These are phyloP conservation scores for Oreochromis spilurus DNA, from an alignment of 2,113 vertebrate species.

Conservation along the genomic window DNA sequence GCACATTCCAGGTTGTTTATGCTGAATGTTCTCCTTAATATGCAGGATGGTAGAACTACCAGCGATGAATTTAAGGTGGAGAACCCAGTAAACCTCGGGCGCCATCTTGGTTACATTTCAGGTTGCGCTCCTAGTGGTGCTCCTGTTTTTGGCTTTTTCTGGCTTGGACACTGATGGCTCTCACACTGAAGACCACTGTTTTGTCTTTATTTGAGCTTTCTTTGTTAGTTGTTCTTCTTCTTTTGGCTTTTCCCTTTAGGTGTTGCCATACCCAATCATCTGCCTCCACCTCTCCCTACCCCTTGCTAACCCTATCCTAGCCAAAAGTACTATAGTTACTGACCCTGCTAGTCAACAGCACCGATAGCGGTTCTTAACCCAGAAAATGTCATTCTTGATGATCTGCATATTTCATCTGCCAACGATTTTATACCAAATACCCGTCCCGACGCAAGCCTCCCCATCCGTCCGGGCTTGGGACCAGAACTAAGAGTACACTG, in stretches of 20 bases:
- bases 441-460: background rate
- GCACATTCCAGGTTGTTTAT: background rate
- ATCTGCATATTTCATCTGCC: background rate
- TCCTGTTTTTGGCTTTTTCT: background rate
- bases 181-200: background rate
- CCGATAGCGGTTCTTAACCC: background rate
- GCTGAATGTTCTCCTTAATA: background rate
- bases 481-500: background rate
- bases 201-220: background rate
- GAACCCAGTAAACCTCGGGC: background rate
- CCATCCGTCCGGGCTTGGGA: background rate
- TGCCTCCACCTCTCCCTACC: background rate
- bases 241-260: background rate
- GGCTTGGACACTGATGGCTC: background rate
- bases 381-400: background rate
- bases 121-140: background rate
- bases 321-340: background rate
- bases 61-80: background rate
- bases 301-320: background rate
- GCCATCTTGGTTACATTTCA: background rate
- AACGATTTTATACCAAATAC: background rate
- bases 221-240: background rate
- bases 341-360: background rate
- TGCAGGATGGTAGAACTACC: background rate
- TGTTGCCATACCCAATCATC: background rate